Conservation (phyloP, 1,140 invertebrate species). For the Pemphigus obesinymphae region DNA sequence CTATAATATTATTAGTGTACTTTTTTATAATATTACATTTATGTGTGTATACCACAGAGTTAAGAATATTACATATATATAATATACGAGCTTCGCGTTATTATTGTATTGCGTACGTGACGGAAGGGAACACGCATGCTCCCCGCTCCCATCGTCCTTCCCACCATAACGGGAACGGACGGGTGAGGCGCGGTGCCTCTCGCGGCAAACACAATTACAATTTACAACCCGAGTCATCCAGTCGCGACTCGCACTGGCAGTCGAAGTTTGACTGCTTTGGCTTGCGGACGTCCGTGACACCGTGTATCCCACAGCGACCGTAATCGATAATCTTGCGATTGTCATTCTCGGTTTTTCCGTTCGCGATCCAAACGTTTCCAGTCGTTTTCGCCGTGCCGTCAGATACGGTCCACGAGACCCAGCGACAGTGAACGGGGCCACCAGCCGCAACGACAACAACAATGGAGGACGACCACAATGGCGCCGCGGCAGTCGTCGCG, state of each 20-base stretch:
- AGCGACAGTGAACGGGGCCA: neutral
- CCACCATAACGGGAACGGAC: neutral
- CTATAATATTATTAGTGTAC: neutral
- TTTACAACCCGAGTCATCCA: constrained; percentile 9
- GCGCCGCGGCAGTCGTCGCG: neutral
- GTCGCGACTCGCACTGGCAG: neutral
- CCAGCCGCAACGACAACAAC: neutral
- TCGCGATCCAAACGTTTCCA: no score
- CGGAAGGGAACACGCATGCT: constrained; percentile 31
- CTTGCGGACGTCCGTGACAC: neutral
- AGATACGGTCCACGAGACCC: neutral
- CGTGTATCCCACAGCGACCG: neutral
- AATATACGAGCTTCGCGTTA: neutral
- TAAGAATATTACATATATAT: no score
- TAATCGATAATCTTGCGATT: neutral
- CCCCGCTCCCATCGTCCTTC: neutral
- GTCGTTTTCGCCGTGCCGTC: neutral
- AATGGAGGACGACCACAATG: constrained; percentile 34
- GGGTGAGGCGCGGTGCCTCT: neutral
- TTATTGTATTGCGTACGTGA: constrained; percentile 34
- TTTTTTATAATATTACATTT: neutral
- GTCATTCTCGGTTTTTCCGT: neutral
- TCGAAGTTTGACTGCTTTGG: constrained; percentile 41
- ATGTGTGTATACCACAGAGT: neutral
- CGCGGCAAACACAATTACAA: neutral